Percentiles rank a stretch among this genome's conserved stretches.
Evolutionary conservation across 2,113 vertebrate genomes (phyloP).

Genomic region (Albula goreensis): DNA sequence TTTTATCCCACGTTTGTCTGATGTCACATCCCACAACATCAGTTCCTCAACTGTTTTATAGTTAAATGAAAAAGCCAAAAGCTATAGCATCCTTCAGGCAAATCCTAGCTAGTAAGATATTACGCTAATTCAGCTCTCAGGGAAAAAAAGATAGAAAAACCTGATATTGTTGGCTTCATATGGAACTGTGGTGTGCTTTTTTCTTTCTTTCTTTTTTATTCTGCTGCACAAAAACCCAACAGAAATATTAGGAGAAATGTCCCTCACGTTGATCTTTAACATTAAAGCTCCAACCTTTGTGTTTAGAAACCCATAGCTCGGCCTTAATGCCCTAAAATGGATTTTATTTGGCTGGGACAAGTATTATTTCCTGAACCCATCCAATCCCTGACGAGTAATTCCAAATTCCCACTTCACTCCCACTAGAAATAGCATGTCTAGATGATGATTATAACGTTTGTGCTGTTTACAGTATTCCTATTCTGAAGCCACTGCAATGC

Average conservation of each 20-base stretch:
- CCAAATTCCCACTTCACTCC: no score
- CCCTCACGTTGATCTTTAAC: neutral
- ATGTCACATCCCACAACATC: neutral
- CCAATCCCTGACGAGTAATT: no score
- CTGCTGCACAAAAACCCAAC: neutral
- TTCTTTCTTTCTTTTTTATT: neutral
- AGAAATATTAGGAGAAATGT: neutral
- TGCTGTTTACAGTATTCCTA: no score
- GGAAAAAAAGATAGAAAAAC: constrained; percentile 11
- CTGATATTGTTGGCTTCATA: neutral
- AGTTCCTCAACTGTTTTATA: neutral
- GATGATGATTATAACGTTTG: no score
- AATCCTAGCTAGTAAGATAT: constrained; percentile 17
- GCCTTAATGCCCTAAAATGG: neutral
- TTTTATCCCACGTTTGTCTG: neutral
- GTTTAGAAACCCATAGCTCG: neutral
- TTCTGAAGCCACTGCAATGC: no score
- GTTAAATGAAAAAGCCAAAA: constrained; percentile 13
- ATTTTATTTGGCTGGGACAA: no score
- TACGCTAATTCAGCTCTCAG: constrained; percentile 14
- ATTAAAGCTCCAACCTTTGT: neutral
- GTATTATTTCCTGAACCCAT: no score
- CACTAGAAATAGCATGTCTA: no score
- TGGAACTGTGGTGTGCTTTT: neutral
- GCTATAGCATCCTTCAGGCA: neutral